Percentiles rank a stretch among this genome's conserved stretches.
Conservation (phyloP, 2,797 vertebrate species). For the Enteromius paludinosus region DNA sequence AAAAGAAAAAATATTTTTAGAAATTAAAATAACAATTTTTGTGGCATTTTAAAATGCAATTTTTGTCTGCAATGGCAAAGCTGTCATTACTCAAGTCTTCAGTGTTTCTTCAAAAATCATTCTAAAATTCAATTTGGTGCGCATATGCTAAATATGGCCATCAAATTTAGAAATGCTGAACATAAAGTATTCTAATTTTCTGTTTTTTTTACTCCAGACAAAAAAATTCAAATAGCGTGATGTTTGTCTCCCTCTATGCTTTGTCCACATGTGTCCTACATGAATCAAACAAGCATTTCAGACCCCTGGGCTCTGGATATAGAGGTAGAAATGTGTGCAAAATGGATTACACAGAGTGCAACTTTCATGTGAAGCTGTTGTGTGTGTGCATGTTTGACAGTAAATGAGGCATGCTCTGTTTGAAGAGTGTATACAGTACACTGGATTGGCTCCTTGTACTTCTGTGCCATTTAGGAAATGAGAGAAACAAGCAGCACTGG, state of each 20-base stretch:
- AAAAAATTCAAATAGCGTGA: neutral
- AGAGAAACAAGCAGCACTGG: neutral
- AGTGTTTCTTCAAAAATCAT: neutral
- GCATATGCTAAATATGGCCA: neutral
- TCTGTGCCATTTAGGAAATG: slow-evolving; percentile 11
- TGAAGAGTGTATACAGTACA: slow-evolving; percentile 7
- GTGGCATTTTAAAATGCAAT: neutral
- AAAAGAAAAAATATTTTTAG: neutral
- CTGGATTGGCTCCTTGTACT: neutral
- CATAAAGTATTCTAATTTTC: neutral
- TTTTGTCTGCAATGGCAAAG: neutral
- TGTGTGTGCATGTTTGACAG: slow-evolving; percentile 32
- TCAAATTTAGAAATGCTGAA: neutral
- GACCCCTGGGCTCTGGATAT: slow-evolving; percentile 19
- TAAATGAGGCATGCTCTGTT: slow-evolving; percentile 29
- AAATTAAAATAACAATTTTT: neutral
- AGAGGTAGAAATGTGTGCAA: slow-evolving; percentile 43
- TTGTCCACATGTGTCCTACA: slow-evolving; percentile 21
- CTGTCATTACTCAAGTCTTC: neutral
- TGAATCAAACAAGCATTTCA: slow-evolving; percentile 44
- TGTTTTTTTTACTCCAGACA: neutral
- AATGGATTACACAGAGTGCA: slow-evolving; percentile 51
- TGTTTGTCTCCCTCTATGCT: slow-evolving; percentile 1
- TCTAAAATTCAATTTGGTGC: too few relatives aligned
- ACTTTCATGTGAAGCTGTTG: slow-evolving; percentile 45